Evolutionary conservation across 2,888 invertebrate genomes (phyloP).

Genomic region (Trichogramma evanescens): DNA sequence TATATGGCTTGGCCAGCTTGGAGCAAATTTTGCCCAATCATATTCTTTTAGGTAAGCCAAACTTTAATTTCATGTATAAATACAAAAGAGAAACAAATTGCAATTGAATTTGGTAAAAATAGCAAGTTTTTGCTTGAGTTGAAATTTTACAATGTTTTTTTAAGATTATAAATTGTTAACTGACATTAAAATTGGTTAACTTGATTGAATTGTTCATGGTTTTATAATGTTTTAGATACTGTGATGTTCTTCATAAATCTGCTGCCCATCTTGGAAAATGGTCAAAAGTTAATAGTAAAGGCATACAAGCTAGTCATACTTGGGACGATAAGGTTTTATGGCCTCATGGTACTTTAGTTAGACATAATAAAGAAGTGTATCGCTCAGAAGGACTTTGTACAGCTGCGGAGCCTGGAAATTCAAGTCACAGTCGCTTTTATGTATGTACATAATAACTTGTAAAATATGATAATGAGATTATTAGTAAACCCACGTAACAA

Average conservation of each 20-base stretch:
- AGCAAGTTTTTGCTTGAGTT: background rate
- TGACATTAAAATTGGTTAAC: slow-evolving; percentile 4
- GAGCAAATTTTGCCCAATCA: slow-evolving; percentile 46
- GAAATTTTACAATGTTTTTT: background rate
- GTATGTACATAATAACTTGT: slow-evolving; percentile 54
- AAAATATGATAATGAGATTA: background rate
- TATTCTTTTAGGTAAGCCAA: slow-evolving; percentile 53
- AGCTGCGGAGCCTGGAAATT: slow-evolving; percentile 80
- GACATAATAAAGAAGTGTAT: slow-evolving; percentile 66
- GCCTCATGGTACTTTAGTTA: slow-evolving; percentile 68
- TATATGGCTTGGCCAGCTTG: slow-evolving; percentile 78
- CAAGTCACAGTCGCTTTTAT: slow-evolving; percentile 75
- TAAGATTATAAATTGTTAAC: too few species aligned
- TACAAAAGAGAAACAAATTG: slow-evolving; percentile 13
- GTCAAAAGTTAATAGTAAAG: slow-evolving; percentile 55
- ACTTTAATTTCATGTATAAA: too few species aligned
- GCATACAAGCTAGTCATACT: slow-evolving; percentile 51
- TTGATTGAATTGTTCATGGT: slow-evolving; percentile 12
- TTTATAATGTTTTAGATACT: slow-evolving; percentile 50
- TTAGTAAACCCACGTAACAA: background rate
- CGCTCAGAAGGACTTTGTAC: slow-evolving; percentile 72
- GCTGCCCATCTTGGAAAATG: slow-evolving; percentile 84
- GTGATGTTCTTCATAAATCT: slow-evolving; percentile 84
- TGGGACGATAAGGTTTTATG: slow-evolving; percentile 63
- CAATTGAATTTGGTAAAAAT: background rate